phyloP scores from a whole-genome alignment of 2,797 vertebrate species.

The Ispidina picta region DNA sequence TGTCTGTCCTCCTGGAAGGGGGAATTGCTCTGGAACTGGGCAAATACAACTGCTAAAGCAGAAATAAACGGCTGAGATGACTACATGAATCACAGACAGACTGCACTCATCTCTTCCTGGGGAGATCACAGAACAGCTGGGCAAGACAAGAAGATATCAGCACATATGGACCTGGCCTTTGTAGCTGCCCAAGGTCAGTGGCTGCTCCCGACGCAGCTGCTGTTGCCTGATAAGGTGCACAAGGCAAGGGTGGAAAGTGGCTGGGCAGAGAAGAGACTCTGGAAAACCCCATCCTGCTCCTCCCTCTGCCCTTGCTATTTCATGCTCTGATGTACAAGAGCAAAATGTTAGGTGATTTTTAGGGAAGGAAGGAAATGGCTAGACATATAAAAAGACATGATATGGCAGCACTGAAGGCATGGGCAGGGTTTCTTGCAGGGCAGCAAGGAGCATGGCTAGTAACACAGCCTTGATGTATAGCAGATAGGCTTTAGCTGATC shows the following conservation, averaged over 20 bases:
- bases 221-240: neutral
- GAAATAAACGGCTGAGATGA: slow-evolving; percentile 1
- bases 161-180: neutral
- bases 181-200: slow-evolving; percentile 8
- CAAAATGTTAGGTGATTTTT: neutral
- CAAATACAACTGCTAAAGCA: neutral
- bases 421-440: neutral
- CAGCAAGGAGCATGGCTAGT: neutral
- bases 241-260: neutral
- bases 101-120: neutral
- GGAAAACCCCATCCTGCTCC: neutral
- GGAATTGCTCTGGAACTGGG: neutral
- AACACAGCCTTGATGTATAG: neutral
- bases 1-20: neutral
- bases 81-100: neutral
- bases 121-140: neutral
- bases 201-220: slow-evolving; percentile 16
- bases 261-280: neutral
- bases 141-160: neutral
- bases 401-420: neutral
- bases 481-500: neutral
- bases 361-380: neutral
- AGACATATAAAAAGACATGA: neutral
- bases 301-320: neutral
- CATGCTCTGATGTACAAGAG: neutral